Base-by-base conservation (phyloP, 30 jellyfish, hydroid and myxozoan species). In the Hydra vulgaris region DNA sequence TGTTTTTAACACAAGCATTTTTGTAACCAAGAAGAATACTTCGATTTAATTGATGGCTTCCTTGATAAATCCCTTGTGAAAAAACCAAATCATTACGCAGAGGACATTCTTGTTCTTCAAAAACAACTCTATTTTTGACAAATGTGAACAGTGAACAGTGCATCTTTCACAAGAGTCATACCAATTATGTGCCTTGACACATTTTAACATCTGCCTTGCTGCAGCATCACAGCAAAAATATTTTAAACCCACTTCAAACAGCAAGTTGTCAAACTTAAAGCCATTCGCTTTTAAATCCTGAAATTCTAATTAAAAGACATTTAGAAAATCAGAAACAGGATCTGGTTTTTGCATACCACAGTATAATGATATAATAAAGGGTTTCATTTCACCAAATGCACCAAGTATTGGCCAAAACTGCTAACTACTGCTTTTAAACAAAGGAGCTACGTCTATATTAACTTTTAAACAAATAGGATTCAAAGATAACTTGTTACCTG, bases 161-260 rank as follows among this genome's bases (percentile, higher is more conserved):
- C 95, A 80, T 66, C 95, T 79, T 72, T 85, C 90, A 80, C 95
- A 85, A 19, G 86, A 22, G 81, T 85, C 27, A 70, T 80, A 79
- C 56, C 91, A 88, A 54, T 24, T 0, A 55, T 84, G 94, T 23
- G 66, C 71, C 26, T 18, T 74, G 4, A 52, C 66, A 25, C 88
- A 78, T 68, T 84, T 77, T 23, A 84, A 72, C 73, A 56, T 76
- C n/a, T 80, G 78, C 40, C 84, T 72, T 20, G 94, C 94, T 26
- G 94, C 84, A 18, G 88, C 88, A 40, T 84, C 94, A 27, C 88
- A 77, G 61, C 61, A 40, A 40, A 40, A 40, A 40, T 40, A 40
- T 40, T 40, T 40, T 40, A 3, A n/a, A 40, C 61, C 61, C 61
- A 40, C 61, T 40, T 40, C 5, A 40, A 40, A 40, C 61, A 40